Evolutionary conservation across 1,140 invertebrate genomes (phyloP).

Genomic region (Formica selysi): DNA sequence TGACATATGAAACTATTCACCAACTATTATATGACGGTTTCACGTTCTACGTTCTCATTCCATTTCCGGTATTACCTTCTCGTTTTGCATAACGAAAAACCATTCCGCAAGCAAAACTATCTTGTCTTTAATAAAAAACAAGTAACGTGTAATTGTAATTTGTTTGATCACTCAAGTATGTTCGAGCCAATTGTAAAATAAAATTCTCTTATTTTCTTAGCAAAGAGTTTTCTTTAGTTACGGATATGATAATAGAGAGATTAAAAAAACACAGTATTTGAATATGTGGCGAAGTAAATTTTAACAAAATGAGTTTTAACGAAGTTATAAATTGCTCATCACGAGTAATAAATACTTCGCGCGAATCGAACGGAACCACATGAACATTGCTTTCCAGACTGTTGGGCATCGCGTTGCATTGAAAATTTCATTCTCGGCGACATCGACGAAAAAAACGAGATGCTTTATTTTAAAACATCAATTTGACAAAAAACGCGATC

Average conservation of each 20-base stretch:
- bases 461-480: slow-evolving; percentile 9
- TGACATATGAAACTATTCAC: slow-evolving; percentile 21
- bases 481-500: slow-evolving; percentile 21
- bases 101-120: not conserved
- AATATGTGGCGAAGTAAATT: not conserved
- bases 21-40: slow-evolving; percentile 2
- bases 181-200: not conserved
- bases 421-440: slow-evolving; percentile 25
- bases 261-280: not conserved
- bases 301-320: not conserved
- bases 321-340: not conserved
- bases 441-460: not conserved
- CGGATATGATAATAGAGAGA: not conserved
- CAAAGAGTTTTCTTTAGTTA: not conserved
- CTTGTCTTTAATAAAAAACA: not conserved
- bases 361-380: not conserved
- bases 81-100: slow-evolving; percentile 19
- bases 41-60: not conserved
- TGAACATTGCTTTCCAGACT: slow-evolving; percentile 14
- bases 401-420: not conserved
- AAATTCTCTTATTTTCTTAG: not conserved
- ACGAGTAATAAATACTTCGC: not conserved
- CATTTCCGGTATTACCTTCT: slow-evolving; percentile 26
- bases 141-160: not conserved
- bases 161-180: not conserved